A percentile compares a stretch with the other conserved stretches of the same genome.
phyloP scores from a whole-genome alignment of 2,888 invertebrate genomes.

The Drosophila diplacantha region DNA sequence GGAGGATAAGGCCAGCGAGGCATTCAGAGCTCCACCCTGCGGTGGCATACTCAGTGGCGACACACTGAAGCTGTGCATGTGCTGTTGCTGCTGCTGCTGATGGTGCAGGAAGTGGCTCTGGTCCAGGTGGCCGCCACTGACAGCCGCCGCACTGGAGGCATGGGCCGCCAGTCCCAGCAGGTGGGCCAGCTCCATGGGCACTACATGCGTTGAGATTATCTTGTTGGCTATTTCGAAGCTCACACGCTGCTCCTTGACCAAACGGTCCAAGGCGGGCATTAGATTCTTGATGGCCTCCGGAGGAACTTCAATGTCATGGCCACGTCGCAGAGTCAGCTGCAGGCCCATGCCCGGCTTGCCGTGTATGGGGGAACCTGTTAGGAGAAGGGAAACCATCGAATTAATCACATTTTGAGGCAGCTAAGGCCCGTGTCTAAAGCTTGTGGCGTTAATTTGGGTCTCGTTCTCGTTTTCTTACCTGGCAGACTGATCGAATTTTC shows the following conservation, averaged over 20 bases:
- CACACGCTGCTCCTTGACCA: conserved; percentile 78
- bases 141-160: conserved; percentile 76
- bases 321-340: conserved; percentile 68
- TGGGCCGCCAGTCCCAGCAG: conserved; percentile 80
- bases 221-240: conserved; percentile 77
- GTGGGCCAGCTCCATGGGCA: conserved; percentile 79
- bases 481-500: conserved; percentile 78
- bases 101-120: conserved; percentile 39
- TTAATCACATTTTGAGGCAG: neutral
- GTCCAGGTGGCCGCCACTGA: conserved; percentile 71
- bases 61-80: conserved; percentile 76
- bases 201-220: conserved; percentile 78
- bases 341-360: conserved; percentile 72
- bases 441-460: conserved; percentile 22
- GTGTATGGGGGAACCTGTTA: conserved; percentile 82
- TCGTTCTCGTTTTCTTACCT: conserved; percentile 68
- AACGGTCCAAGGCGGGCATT: conserved; percentile 77
- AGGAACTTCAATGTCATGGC: conserved; percentile 76
- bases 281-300: conserved; percentile 79
- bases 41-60: conserved; percentile 75
- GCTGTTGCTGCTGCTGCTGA: conserved; percentile 60
- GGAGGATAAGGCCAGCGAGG: conserved; percentile 53
- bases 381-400: accelerated
- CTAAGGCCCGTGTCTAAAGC: conserved; percentile 8
- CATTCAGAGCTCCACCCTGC: conserved; percentile 48